Base-by-base conservation (phyloP, 2,888 invertebrate species). In the Frankliniella fusca region DNA sequence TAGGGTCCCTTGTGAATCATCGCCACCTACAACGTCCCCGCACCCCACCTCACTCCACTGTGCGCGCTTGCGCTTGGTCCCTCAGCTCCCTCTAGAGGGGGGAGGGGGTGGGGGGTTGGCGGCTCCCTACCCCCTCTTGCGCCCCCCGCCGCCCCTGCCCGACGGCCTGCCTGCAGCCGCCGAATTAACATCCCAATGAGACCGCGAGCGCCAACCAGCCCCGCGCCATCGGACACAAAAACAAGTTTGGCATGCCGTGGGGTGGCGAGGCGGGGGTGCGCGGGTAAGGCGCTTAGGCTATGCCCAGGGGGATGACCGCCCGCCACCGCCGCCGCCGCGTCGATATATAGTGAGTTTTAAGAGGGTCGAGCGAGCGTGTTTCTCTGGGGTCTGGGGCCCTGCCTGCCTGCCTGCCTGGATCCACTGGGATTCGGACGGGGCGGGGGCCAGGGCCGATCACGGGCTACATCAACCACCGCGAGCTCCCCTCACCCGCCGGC, bases 131-230 rank as follows among this genome's bases (percentile, higher is more conserved):
- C 12, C 10, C 61, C 61, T 7, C 20, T 18, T 1, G 15, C 61
- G 10, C 61, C 61, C 61, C 61, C 61, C 18, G 18, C 61, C 61
- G 12, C 7, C 18, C 61, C 61, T 15, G 20, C 15, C 20, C 20
- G 7, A 18, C 61, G 15, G 20, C 61, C 7, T 20, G 7, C 10
- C 54, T n/a, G 20, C 61, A 18, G 61, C n/a, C 61, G n/a, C 15
- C 61, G 61, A 61, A 61, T 61, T 61, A 61, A 61, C 61, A 61
- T 61, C 61, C 61, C 15, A 61, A 61, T 61, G 61, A 61, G 61
- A n/a, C 61, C 15, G n/a, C 15, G 15, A 61, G 15, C 38, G 38
- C 38, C 38, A 38, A 38, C 5, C 38, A 61, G 61, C 61, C 61
- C 7, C 61, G 20, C 61, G 61, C 11, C 18, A 38, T n/a, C 61